Base-by-base conservation (phyloP, 2,113 vertebrate species). In the Climacteris rufus region DNA sequence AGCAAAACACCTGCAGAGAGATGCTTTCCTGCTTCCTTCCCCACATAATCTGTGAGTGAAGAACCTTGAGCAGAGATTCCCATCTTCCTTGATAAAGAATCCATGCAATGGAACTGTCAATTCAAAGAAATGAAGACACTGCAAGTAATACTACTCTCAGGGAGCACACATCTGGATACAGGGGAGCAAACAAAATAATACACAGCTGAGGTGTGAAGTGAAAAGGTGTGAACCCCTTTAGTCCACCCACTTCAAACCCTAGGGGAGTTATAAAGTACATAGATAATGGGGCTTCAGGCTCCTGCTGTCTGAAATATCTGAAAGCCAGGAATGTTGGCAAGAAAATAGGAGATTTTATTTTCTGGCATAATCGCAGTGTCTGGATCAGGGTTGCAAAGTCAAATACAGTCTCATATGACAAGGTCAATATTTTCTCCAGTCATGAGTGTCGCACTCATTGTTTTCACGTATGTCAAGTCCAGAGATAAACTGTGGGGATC, bases 181-280 rank as follows among this genome's bases (percentile, higher is more conserved):
- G 4, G 17, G 23, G 35, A 81, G 9, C 20, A 66, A 87, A 83
- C 65, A 65, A 61, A 90, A 63, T 44, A 47, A 83, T 45, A 70
- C 54, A 33, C 23, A 83, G 40, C n/a, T 64, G 60, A 89, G 65
- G 61, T 60, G 76, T 63, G 52, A 94, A 89, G n/a, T 70, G 59
- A 83, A 92, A 86, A 92, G 31, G 47, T 90, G 92, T 74, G 70
- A 93, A 81, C 10, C 56, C 23, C 72, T 89, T 60, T 76, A 71
- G 40, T 75, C 61, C 74, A 61, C 44, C 25, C 74, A 61, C 44
- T 23, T 95, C 82, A 78, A 39, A 30, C 28, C 83, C n/a, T 2
- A 40, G 11, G 45, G 14, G 72, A 78, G 25, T 25, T 75, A 57
- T 49, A 88, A 83, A 87, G 35, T 37, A 57, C 56, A 52, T 0